phyloP scores from a whole-genome alignment of 2,888 invertebrate genomes.

The Eucriotettix oculatus region DNA sequence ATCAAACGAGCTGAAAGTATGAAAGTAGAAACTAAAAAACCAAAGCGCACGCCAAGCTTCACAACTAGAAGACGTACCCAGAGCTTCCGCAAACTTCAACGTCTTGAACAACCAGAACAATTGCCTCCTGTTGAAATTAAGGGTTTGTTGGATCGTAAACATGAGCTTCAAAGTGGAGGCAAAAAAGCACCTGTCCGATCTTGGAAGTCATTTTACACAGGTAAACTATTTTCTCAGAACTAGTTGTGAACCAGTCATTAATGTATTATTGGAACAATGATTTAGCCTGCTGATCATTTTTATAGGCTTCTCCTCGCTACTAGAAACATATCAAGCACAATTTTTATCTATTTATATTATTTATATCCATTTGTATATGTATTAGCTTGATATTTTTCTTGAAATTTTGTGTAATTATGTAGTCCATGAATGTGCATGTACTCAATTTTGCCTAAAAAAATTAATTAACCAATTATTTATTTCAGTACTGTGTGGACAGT shows the following conservation, averaged over 20 bases:
- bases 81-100: constrained; percentile 63
- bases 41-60: constrained; percentile 86
- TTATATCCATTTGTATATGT: too few relatives aligned
- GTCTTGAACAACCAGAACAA: constrained; percentile 33
- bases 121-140: constrained; percentile 85
- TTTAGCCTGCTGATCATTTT: too few relatives aligned
- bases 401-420: too few relatives aligned
- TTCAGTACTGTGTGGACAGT: constrained; percentile 80
- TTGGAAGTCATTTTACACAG: constrained; percentile 87
- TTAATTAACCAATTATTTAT: background rate
- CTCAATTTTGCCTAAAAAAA: too few relatives aligned
- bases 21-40: constrained; percentile 62
- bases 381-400: too few relatives aligned
- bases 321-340: too few relatives aligned
- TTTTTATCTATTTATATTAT: too few relatives aligned
- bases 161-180: constrained; percentile 82
- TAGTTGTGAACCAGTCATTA: background rate
- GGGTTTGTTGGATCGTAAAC: constrained; percentile 83
- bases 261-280: background rate
- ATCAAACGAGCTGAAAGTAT: constrained; percentile 80
- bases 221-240: constrained; percentile 15
- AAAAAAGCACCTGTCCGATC: constrained; percentile 88
- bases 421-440: too few relatives aligned
- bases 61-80: constrained; percentile 79
- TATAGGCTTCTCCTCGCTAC: too few relatives aligned